Percentiles rank a stretch among this genome's conserved stretches.
These are phyloP conservation scores for Helicoverpa armigera DNA, from an alignment of 1,140 invertebrate genomes.

Conservation along the genomic window DNA sequence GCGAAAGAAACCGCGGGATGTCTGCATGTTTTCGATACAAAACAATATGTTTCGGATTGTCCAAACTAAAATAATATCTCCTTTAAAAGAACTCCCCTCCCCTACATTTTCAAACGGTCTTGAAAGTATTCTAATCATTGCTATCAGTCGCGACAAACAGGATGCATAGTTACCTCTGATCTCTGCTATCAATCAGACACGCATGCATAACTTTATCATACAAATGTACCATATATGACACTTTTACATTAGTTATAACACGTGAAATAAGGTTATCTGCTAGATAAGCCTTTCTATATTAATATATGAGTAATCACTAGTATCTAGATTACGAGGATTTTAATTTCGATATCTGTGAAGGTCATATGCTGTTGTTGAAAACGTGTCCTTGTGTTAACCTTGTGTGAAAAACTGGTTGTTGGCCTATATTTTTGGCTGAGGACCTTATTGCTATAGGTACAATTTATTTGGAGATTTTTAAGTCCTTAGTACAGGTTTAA, in stretches of 20 bases:
- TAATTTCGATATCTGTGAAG: neutral
- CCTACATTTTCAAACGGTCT: neutral
- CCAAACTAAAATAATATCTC: too few species aligned
- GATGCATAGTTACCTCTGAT: slow-evolving; percentile 54
- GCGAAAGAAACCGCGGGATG: too few species aligned
- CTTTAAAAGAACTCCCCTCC: too few species aligned
- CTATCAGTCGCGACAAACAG: slow-evolving; percentile 45
- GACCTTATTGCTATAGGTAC: too few species aligned
- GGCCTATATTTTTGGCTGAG: too few species aligned
- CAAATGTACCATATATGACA: neutral
- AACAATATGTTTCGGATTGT: too few species aligned
- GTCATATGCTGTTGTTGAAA: neutral
- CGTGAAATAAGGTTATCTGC: neutral
- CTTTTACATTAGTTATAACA: neutral
- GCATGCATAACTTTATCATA: slow-evolving; percentile 6
- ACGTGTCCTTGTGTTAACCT: too few species aligned
- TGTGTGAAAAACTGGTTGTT: too few species aligned
- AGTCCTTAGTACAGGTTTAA: too few species aligned
- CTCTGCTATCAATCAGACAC: slow-evolving; percentile 35
- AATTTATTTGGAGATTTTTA: too few species aligned
- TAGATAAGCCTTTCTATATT: neutral
- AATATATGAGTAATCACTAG: neutral
- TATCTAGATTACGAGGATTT: neutral
- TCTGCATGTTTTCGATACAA: too few species aligned
- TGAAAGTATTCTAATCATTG: neutral